Evolutionary conservation across 2,113 vertebrate genomes (phyloP), one percentile per base, ranked within the genome.

Genomic region (Acinonyx jubatus): DNA sequence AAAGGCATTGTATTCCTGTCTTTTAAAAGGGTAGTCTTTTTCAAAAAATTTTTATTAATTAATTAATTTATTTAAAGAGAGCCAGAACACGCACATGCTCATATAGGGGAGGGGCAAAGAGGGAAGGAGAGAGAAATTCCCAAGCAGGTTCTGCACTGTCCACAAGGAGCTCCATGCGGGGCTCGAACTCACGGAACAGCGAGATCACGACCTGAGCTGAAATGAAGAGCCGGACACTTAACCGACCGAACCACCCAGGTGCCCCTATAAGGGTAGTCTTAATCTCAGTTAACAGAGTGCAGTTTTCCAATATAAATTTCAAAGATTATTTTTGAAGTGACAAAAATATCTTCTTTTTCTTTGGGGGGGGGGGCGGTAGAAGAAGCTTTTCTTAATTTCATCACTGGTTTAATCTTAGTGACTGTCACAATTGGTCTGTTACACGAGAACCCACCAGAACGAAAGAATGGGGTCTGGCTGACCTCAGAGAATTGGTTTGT

Each of bases 291-390:
- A 63, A 65, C 5, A 48, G 0, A 36, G 73, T 23, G 36, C 31
- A 33, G 57, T 61, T 11, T 33, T 29, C 81, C 4, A 50, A 81
- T 5, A 57, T 38, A 66, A 92, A 85, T 21, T n/a, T 91, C 79
- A 81, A 16, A 92, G 13, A 65, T 52, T 13, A 73, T 48, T 95
- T 92, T n/a, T 84, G 27, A 89, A 74, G 27, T 52, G 25, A 81
- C 18, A 71, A 74, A 74, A 79, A 48, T 29, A 23, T 21, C 61
- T 74, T 21, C 36, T 50, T 16, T 86, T 21, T 50, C 2, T 45
- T 1, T 45, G 6, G 45, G 45, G 45, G 45, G 41, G 45, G 38
- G 6, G 21, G 4, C 19, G 11, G 14, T 0, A 0, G 50, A 25
- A 9, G 16, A 18, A 10, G 19, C 21, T 73, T 45, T 86, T 69